These are phyloP conservation scores for Gephyroberyx darwinii DNA, from an alignment of 2,797 vertebrate genomes.

Conservation along the genomic window DNA sequence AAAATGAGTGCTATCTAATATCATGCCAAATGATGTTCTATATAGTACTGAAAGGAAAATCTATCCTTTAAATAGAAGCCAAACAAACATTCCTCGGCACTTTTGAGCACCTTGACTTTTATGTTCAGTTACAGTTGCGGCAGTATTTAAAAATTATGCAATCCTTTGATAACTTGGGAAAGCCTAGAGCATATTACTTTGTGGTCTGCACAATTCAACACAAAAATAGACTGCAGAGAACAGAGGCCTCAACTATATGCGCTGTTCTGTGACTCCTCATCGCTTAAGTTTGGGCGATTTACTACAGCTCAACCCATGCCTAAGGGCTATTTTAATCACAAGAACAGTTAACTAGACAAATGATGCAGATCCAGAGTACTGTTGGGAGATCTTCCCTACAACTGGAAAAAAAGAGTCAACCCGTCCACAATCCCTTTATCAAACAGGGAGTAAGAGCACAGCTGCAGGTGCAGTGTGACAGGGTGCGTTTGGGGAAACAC, in stretches of 20 bases:
- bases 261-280: constrained; percentile 8
- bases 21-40: neutral
- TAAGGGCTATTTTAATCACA: constrained; percentile 1
- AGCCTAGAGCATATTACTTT: constrained; percentile 5
- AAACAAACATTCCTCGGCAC: neutral
- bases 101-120: neutral
- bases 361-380: constrained; percentile 23
- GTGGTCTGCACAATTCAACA: constrained; percentile 7
- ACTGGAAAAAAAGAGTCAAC: neutral
- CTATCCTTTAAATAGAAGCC: neutral
- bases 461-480: constrained; percentile 46
- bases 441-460: constrained; percentile 29
- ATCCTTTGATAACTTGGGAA: neutral
- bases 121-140: neutral
- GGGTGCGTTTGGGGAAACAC: constrained; percentile 37
- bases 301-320: neutral
- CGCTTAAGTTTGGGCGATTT: constrained; percentile 16
- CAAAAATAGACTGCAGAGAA: neutral
- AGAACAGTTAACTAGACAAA: constrained; percentile 23
- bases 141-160: neutral
- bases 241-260: constrained; percentile 7
- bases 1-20: constrained; percentile 8
- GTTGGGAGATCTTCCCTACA: constrained; percentile 9
- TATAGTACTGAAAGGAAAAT: neutral
- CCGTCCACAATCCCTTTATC: constrained; percentile 10